phyloP scores from a whole-genome alignment of 2,113 vertebrate genomes.

The Anhinga anhinga region DNA sequence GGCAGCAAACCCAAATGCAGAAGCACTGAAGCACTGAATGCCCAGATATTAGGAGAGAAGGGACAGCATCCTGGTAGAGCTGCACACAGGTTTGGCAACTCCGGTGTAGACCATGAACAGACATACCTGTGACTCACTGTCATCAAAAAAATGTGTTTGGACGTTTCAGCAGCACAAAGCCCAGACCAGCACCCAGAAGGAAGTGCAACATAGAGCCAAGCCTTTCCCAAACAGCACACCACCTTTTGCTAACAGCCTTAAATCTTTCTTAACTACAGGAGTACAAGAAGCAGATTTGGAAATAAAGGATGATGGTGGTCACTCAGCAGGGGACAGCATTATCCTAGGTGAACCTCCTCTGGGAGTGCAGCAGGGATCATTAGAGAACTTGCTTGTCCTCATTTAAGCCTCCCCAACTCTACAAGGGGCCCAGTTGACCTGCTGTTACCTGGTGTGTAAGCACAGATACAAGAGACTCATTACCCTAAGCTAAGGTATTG shows the following conservation, averaged over 20 bases:
- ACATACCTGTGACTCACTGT: background rate
- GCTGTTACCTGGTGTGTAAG: background rate
- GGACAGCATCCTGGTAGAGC: background rate
- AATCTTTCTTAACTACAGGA: background rate
- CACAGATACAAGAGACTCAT: background rate
- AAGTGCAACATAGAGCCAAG: background rate
- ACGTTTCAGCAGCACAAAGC: background rate
- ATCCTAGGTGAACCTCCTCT: background rate
- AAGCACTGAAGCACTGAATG: background rate
- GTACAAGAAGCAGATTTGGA: background rate
- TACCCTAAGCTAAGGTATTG: background rate
- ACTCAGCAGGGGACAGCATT: background rate
- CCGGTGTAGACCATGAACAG: background rate
- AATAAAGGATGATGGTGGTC: background rate
- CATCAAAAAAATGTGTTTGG: background rate
- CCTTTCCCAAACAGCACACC: background rate
- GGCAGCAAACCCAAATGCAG: background rate
- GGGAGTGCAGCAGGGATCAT: background rate
- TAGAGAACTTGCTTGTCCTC: conserved; percentile 5
- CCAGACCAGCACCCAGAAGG: background rate
- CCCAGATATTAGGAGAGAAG: background rate
- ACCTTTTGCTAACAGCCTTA: background rate
- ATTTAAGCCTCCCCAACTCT: background rate
- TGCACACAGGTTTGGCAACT: background rate
- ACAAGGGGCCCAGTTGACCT: background rate